Conservation (phyloP, 2,797 vertebrate species). For the Nasua narica region DNA sequence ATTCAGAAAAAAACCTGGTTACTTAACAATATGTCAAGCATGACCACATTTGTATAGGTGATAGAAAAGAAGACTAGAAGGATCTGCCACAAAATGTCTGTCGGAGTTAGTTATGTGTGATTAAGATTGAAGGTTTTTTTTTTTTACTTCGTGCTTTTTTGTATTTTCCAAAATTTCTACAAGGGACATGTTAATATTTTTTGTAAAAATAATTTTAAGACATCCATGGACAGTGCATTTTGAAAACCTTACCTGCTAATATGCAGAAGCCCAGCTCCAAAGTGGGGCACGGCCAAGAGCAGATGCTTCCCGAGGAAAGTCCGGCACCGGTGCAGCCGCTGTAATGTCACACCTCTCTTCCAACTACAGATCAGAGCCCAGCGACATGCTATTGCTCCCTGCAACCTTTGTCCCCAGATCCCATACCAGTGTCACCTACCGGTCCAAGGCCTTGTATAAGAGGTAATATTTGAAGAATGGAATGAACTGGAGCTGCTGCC, state of each 20-base stretch:
- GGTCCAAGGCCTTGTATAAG: constrained; percentile 81
- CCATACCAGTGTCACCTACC: constrained; percentile 75
- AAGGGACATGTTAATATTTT: background rate
- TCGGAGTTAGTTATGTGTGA: background rate
- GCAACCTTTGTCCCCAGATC: background rate
- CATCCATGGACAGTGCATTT: background rate
- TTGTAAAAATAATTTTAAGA: background rate
- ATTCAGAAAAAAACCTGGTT: background rate
- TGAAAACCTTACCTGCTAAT: constrained; percentile 82
- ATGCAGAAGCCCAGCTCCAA: constrained; percentile 84
- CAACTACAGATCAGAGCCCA: constrained; percentile 79
- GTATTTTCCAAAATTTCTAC: background rate
- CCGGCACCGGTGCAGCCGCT: constrained; percentile 67
- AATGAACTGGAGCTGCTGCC: constrained; percentile 85
- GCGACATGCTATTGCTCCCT: background rate
- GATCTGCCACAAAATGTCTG: background rate
- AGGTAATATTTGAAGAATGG: constrained; percentile 86
- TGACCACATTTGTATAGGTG: background rate
- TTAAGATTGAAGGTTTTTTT: background rate
- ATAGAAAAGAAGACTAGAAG: background rate
- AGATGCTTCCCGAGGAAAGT: constrained; percentile 78
- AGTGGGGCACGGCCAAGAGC: constrained; percentile 86
- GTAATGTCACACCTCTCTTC: constrained; percentile 77
- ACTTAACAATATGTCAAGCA: background rate
- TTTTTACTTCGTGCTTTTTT: background rate